Evolutionary conservation across 2,113 vertebrate genomes (phyloP).

Genomic region (Catharus fuscescens): DNA sequence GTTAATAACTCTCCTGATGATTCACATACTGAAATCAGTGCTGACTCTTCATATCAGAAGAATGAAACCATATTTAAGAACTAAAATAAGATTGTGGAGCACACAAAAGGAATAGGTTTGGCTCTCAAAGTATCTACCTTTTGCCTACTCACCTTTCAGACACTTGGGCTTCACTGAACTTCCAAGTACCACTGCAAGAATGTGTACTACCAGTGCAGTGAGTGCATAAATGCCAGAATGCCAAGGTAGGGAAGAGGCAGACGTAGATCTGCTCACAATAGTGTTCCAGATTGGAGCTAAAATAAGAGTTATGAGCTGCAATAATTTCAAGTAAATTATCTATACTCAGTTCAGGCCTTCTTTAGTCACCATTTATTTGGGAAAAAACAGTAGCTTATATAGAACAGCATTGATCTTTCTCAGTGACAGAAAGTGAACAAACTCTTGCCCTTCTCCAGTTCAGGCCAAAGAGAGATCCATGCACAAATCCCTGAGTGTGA

Average conservation of each 20-base stretch:
- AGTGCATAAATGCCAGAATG: constrained; percentile 10
- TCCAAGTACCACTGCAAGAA: background rate
- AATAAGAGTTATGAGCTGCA: constrained; percentile 42
- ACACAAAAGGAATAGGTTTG: background rate
- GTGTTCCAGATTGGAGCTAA: constrained; percentile 43
- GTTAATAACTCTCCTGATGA: constrained; percentile 30
- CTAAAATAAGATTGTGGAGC: background rate
- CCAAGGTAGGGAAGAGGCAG: constrained; percentile 40
- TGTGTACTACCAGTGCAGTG: background rate
- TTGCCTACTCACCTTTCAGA: background rate
- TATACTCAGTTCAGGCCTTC: constrained; percentile 18
- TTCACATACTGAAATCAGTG: background rate
- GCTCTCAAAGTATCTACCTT: background rate
- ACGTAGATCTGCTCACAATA: constrained; percentile 32
- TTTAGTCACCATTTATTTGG: background rate
- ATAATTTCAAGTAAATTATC: constrained; percentile 35
- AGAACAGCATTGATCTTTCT: background rate
- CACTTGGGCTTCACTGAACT: background rate
- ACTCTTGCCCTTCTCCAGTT: background rate
- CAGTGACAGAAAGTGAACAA: background rate
- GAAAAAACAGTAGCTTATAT: background rate
- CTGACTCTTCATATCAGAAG: background rate
- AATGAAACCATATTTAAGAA: constrained; percentile 27
- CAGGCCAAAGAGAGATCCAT: background rate
- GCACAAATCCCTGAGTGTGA: background rate